A percentile compares a stretch with the other conserved stretches of the same genome.
phyloP scores from a whole-genome alignment of 2,113 vertebrate species.

The Circaetus gallicus region DNA sequence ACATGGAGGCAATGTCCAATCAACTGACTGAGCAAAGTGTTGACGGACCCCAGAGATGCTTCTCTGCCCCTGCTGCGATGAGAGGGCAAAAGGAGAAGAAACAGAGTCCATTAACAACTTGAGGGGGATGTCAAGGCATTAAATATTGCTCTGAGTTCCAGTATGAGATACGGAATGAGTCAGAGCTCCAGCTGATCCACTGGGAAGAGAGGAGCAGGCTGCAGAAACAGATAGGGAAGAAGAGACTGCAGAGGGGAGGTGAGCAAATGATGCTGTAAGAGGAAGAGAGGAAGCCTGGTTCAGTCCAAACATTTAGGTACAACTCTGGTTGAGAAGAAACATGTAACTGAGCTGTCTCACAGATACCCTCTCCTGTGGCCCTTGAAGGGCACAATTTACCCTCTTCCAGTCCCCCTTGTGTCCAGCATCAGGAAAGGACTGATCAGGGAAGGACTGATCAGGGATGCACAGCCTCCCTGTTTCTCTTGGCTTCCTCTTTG shows the following conservation, averaged over 20 bases:
- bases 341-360: background rate
- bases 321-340: background rate
- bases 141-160: slow-evolving; percentile 41
- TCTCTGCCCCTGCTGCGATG: background rate
- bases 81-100: slow-evolving; percentile 46
- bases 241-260: background rate
- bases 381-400: background rate
- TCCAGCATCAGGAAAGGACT: background rate
- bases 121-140: slow-evolving; percentile 30
- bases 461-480: background rate
- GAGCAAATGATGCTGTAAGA: background rate
- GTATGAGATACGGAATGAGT: background rate
- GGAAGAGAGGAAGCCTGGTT: background rate
- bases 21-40: background rate
- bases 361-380: background rate
- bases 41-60: background rate
- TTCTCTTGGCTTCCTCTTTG: background rate
- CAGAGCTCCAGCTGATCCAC: slow-evolving; percentile 16
- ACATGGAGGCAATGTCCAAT: background rate
- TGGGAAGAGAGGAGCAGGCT: background rate
- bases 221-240: background rate
- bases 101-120: slow-evolving; percentile 31
- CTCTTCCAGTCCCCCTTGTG: background rate
- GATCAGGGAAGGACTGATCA: background rate
- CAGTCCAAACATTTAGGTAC: background rate